Evolutionary conservation across 2,113 vertebrate species (phyloP).

Genomic region (Hippocampus guttulatus): DNA sequence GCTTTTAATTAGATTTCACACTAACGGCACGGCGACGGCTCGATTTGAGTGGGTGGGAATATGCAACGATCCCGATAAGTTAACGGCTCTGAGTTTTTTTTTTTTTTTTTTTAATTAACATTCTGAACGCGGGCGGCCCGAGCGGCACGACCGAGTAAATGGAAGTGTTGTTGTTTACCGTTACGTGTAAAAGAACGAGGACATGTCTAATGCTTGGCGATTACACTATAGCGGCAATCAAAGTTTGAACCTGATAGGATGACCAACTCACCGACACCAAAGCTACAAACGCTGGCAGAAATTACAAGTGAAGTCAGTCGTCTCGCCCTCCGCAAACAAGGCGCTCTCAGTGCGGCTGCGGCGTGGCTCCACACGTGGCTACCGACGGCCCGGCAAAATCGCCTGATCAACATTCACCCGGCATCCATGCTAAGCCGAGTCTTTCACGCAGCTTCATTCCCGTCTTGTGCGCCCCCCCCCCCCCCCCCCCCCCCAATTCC

Average conservation of each 20-base stretch:
- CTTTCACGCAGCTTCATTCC: conserved; percentile 12
- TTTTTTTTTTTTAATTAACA: conserved; percentile 58
- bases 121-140: conserved; percentile 10
- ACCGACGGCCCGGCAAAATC: conserved; percentile 20
- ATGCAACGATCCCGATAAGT: conserved; percentile 51
- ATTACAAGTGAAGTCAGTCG: neutral
- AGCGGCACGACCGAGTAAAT: neutral
- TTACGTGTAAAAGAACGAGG: neutral
- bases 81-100: conserved; percentile 26
- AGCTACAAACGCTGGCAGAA: conserved; percentile 1
- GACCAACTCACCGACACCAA: neutral
- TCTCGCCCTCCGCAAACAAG: conserved; percentile 54
- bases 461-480: neutral
- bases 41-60: conserved; percentile 58
- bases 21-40: neutral
- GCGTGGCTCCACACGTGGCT: conserved; percentile 31
- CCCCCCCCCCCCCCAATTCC: neutral
- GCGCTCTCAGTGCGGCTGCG: conserved; percentile 51
- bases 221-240: neutral
- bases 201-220: neutral
- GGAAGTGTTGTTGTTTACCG: neutral
- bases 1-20: conserved; percentile 61
- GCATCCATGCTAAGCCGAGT: conserved; percentile 21
- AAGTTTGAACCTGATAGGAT: neutral
- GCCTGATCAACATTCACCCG: conserved; percentile 55